Evolutionary conservation across 2,888 invertebrate species (phyloP).

Genomic region (Platynereis dumerilii): DNA sequence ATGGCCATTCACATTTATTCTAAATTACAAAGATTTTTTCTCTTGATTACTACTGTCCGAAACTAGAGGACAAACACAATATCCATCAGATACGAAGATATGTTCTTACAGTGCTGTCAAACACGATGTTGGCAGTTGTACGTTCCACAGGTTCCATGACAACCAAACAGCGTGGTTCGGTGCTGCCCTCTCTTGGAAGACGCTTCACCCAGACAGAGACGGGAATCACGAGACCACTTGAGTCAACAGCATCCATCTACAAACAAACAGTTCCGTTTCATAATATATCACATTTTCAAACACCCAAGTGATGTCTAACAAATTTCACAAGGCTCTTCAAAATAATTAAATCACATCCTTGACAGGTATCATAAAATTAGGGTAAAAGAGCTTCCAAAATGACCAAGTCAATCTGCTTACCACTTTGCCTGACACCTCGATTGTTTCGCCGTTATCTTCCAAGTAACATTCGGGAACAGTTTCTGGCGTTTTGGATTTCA

Average conservation of each 20-base stretch:
- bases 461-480: slow-evolving; percentile 60
- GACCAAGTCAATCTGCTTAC: slow-evolving; percentile 40
- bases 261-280: no score
- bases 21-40: no score
- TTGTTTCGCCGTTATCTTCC: slow-evolving; percentile 67
- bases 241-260: slow-evolving; percentile 71
- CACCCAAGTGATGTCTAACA: background rate
- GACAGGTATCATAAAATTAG: slow-evolving; percentile 4
- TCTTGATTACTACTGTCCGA: no score
- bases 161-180: slow-evolving; percentile 68
- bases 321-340: background rate
- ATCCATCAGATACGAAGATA: no score
- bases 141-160: slow-evolving; percentile 74
- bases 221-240: slow-evolving; percentile 69
- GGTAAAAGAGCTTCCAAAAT: no score
- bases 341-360: background rate
- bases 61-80: no score
- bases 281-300: no score
- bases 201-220: slow-evolving; percentile 72
- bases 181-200: slow-evolving; percentile 36
- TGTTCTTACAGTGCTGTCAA: slow-evolving; percentile 49
- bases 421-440: slow-evolving; percentile 73
- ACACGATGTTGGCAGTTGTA: slow-evolving; percentile 68
- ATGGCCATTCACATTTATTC: no score
- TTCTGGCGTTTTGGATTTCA: slow-evolving; percentile 53